Evolutionary conservation across 2,113 vertebrate genomes (phyloP).

Genomic region (Myrmecobius fasciatus): DNA sequence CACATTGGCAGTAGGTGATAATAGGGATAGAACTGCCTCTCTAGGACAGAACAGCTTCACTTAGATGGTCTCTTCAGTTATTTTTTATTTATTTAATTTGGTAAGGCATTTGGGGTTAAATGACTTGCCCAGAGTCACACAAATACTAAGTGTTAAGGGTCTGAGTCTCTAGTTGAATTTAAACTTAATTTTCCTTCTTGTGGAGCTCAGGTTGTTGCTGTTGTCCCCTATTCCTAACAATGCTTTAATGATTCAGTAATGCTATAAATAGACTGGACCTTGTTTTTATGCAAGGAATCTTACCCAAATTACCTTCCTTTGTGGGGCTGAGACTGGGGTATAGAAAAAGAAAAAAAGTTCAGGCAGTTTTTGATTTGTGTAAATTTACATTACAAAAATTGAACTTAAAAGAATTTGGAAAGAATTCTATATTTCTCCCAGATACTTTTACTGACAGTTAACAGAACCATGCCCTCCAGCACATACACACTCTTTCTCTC

Average conservation of each 20-base stretch:
- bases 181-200: neutral
- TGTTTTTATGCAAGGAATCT: constrained; percentile 48
- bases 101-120: too few relatives aligned
- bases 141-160: too few relatives aligned
- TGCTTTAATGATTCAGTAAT: constrained; percentile 40
- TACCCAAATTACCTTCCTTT: neutral
- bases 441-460: neutral
- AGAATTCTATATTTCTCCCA: neutral
- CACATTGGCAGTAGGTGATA: neutral
- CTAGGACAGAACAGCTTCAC: neutral
- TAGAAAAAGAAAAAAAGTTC: constrained; percentile 44
- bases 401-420: neutral
- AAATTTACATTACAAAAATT: neutral
- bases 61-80: constrained; percentile 10
- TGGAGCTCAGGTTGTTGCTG: neutral
- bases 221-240: neutral
- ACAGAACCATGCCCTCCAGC: too few relatives aligned
- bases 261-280: constrained; percentile 30
- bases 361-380: neutral
- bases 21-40: neutral
- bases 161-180: too few relatives aligned
- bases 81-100: too few relatives aligned
- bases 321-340: constrained; percentile 13
- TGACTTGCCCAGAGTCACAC: too few relatives aligned
- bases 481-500: too few relatives aligned